A percentile compares a stretch with the other conserved stretches of the same genome.
phyloP scores from a whole-genome alignment of 30 jellyfish, hydroid and myxozoan genomes.

The Chrysaora quinquecirrha region DNA sequence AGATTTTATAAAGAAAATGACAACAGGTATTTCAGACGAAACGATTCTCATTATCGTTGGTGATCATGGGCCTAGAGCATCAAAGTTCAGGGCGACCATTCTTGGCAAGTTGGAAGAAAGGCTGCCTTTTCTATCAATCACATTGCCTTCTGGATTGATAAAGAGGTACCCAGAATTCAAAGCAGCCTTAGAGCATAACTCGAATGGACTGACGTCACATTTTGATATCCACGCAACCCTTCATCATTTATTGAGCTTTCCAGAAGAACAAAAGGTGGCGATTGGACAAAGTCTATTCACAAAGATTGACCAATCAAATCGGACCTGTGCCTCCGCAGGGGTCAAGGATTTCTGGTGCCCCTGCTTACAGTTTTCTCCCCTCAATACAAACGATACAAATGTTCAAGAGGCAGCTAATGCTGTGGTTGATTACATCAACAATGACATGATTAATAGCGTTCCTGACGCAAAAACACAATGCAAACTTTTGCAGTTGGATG shows the following conservation, averaged over 20 bases:
- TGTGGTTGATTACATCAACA: constrained; percentile 29
- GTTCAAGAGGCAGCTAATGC: constrained; percentile 9
- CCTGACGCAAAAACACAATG: constrained; percentile 14
- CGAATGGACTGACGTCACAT: constrained; percentile 57
- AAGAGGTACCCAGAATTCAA: constrained; percentile 14
- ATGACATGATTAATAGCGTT: not conserved
- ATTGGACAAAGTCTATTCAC: constrained; percentile 78
- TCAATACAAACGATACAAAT: not conserved
- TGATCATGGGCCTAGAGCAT: constrained; percentile 67
- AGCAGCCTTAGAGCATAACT: constrained; percentile 4
- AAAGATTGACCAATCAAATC: constrained; percentile 47
- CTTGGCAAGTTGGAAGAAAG: constrained; percentile 76
- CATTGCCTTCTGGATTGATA: constrained; percentile 56
- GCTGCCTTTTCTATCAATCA: constrained; percentile 59
- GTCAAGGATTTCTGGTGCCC: constrained; percentile 86
- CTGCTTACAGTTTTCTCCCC: constrained; percentile 34
- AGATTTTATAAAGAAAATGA: constrained; percentile 22
- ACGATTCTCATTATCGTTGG: constrained; percentile 60
- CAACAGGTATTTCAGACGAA: constrained; percentile 40
- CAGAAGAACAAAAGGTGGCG: constrained; percentile 15
- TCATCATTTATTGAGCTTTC: constrained; percentile 48
- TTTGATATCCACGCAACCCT: constrained; percentile 70
- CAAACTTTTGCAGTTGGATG: not conserved
- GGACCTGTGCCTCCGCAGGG: constrained; percentile 77
- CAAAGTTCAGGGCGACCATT: constrained; percentile 23